Conservation (phyloP, 1,140 invertebrate species). For the Argopecten irradians region DNA sequence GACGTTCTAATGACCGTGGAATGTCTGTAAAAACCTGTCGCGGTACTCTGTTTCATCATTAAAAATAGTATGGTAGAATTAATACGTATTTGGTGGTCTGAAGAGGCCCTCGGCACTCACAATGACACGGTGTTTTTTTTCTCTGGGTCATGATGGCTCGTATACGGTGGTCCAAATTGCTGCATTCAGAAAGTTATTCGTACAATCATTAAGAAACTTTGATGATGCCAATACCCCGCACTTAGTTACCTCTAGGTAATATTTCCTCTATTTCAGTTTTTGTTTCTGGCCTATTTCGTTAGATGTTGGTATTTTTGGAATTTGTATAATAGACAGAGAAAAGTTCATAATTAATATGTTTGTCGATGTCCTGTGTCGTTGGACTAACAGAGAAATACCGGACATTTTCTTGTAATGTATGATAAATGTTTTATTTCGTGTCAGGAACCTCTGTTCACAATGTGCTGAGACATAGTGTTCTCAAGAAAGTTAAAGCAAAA, state of each 20-base stretch:
- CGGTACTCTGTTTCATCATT: not conserved
- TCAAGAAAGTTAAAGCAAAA: too few species aligned
- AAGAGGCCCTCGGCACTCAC: not conserved
- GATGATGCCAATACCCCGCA: not conserved
- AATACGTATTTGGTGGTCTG: not conserved
- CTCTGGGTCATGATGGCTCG: not conserved
- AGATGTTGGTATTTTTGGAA: not conserved
- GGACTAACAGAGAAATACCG: too few species aligned
- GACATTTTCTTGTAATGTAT: too few species aligned
- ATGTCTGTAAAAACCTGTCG: not conserved
- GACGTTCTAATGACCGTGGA: not conserved
- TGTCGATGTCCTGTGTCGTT: too few species aligned
- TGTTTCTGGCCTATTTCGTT: not conserved
- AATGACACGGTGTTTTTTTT: not conserved
- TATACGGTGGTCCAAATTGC: not conserved
- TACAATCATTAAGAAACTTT: not conserved
- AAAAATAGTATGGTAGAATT: not conserved
- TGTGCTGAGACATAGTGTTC: too few species aligned
- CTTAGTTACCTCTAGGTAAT: not conserved
- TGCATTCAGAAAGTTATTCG: not conserved
- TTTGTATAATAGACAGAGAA: too few species aligned
- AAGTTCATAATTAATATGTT: too few species aligned
- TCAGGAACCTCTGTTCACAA: too few species aligned
- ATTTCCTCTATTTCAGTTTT: not conserved
- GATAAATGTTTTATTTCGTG: too few species aligned